Percentiles rank a stretch among this genome's conserved stretches.
Evolutionary conservation across 2,797 vertebrate genomes (phyloP).

Genomic region (Adelosebastes latens): DNA sequence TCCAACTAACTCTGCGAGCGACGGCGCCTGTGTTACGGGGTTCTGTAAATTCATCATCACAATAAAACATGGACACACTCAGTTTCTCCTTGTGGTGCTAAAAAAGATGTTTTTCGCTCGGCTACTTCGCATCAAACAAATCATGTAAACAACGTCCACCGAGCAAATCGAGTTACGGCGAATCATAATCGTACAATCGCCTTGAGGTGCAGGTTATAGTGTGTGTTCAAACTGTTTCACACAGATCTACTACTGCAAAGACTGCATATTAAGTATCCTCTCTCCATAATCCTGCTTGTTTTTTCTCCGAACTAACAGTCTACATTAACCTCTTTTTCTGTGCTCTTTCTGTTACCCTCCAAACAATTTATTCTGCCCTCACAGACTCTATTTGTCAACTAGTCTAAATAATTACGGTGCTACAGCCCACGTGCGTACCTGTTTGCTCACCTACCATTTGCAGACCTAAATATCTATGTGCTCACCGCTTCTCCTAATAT

Average conservation of each 20-base stretch:
- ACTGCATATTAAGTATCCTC: slow-evolving; percentile 20
- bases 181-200: slow-evolving; percentile 27
- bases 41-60: slow-evolving; percentile 46
- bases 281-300: slow-evolving; percentile 5
- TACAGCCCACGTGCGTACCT: slow-evolving; percentile 42
- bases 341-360: slow-evolving; percentile 25
- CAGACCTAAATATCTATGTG: slow-evolving; percentile 38
- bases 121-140: slow-evolving; percentile 43
- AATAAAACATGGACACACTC: slow-evolving; percentile 32
- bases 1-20: slow-evolving; percentile 8
- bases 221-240: slow-evolving; percentile 28
- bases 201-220: slow-evolving; percentile 39
- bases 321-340: slow-evolving; percentile 29
- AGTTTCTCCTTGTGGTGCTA: slow-evolving; percentile 4
- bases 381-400: slow-evolving; percentile 35
- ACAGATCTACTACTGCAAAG: slow-evolving; percentile 13
- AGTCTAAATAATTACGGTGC: slow-evolving; percentile 56
- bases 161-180: slow-evolving; percentile 28
- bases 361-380: slow-evolving; percentile 48
- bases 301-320: slow-evolving; percentile 4
- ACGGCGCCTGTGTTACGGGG: slow-evolving; percentile 17
- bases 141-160: slow-evolving; percentile 26
- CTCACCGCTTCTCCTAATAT: slow-evolving; percentile 34
- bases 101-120: slow-evolving; percentile 17
- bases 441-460: slow-evolving; percentile 51